Base-by-base conservation (phyloP, 2,797 vertebrate species). In the Scarus forsteni region DNA sequence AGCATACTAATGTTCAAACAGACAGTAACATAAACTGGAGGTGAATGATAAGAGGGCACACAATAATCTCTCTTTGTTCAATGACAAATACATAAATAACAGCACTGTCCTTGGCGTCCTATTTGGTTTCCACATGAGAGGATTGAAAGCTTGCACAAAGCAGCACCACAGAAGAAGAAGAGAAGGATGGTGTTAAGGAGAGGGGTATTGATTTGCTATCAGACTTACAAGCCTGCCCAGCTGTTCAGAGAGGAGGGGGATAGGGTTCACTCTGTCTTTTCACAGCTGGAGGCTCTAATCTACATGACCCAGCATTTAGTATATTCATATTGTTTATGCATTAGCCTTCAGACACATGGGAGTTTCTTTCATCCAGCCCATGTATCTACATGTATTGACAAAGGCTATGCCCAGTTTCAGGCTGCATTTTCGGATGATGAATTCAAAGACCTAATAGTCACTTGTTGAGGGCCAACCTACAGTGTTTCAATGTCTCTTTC, bases 101-200 rank as follows among this genome's bases (percentile, higher is more conserved):
- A 51, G 75, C 73, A 69, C 52, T 45, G 53, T 89, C 86, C 83
- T 87, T 84, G 80, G 64, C 79, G 76, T 78, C 70, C 72, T 76
- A 42, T 7, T 7, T 57, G 62, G 66, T 88, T 90, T 88, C 84
- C 88, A 85, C 88, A 77, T 82, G 85, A 87, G 66, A 69, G 80
- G 73, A 71, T 27, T 88, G 78, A 86, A 86, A 87, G 83, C 70
- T 58, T 75, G 66, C 57, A 65, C 65, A 66, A 68, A 89, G 86
- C 84, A 80, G 79, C 70, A 9, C 13, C 75, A 59, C 7, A 40
- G 66, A 66, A 6, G 60, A 59, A 68, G 55, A 70, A 55, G 79
- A 64, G 60, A 49, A 64, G 58, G 52, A 67, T 66, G 75, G 60
- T 50, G 57, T 73, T 79, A 79, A 81, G 57, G 19, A 62, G 68